Conservation (phyloP, 2,797 vertebrate species). For the Sebastes trivittatus region DNA sequence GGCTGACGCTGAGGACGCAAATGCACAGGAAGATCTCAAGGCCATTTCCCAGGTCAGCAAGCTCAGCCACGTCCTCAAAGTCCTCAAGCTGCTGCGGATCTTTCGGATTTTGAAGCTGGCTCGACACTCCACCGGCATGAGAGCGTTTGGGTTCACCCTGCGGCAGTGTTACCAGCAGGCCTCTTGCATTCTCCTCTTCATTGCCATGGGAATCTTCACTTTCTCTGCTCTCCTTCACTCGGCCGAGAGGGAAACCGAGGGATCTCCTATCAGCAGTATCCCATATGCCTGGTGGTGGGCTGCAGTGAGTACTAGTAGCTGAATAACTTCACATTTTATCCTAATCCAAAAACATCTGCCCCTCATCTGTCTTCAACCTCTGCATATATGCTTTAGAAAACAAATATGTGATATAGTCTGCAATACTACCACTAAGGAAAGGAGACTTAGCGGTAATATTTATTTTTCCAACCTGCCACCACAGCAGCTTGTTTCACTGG, state of each 20-base stretch:
- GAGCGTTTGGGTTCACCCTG: conserved; percentile 89
- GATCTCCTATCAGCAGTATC: conserved; percentile 88
- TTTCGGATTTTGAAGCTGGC: conserved; percentile 90
- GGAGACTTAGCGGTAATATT: no score
- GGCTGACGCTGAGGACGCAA: conserved; percentile 43
- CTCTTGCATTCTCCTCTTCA: conserved; percentile 89
- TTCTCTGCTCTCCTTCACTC: conserved; percentile 91
- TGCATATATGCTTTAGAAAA: not conserved
- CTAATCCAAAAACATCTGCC: not conserved
- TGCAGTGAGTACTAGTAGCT: conserved; percentile 80
- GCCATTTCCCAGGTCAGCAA: conserved; percentile 83
- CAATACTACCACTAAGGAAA: no score
- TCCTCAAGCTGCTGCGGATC: conserved; percentile 87
- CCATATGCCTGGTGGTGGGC: conserved; percentile 91
- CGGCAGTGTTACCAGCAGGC: conserved; percentile 90
- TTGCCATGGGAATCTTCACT: conserved; percentile 88
- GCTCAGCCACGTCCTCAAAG: conserved; percentile 86
- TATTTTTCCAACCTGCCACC: no score
- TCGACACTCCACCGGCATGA: conserved; percentile 87
- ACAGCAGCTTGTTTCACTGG: not conserved
- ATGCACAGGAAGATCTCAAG: conserved; percentile 80
- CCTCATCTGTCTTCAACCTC: not conserved
- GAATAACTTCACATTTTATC: not conserved
- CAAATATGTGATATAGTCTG: not conserved
- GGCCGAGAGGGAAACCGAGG: conserved; percentile 84